Base-by-base conservation (phyloP, 1,140 invertebrate species). In the Drosophila asahinai region DNA sequence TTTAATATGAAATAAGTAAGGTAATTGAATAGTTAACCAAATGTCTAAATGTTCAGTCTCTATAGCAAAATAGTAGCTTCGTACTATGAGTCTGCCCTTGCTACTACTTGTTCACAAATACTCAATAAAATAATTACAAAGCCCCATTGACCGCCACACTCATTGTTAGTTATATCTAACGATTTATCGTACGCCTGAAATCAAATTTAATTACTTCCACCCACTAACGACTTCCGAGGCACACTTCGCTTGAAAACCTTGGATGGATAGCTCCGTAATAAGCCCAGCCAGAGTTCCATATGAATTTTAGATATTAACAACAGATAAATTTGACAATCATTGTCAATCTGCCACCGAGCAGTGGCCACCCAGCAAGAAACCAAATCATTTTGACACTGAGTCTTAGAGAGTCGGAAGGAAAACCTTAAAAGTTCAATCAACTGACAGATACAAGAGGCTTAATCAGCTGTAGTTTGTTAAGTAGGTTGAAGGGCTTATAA, bases 381-480 rank as follows among this genome's bases (percentile, higher is more conserved):
- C 68, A 51, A 42, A 51, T 19, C 12, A 27, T 52, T 73, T 52
- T 73, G 71, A 73, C 68, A 73, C 71, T 73, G 71, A 73, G 47
- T 51, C 67, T 47, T 47, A 25, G 19, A 70, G 65, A 70, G 67
- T 33, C 33, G 38, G 38, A 2, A 43, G 47, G 67, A 52, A 73
- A 73, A 73, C 71, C 71, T 73, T 73, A 73, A 73, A 61, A 73
- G 71, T 73, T 73, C 71, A 73, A 17, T 73, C 71, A 73, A 73
- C 71, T 73, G 67, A 43, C 51, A 71, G 64, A 55, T 38, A 71
- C 36, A 73, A 73, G 66, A 73, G 70, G 38, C 55, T 73, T 73
- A 73, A 73, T 73, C 70, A 52, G 45, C 43, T 72, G 58, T 51
- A 43, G 36, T 27, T 17, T 27, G 33, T 17, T n/a, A 59, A 71